phyloP scores from a whole-genome alignment of 2,797 vertebrate genomes.

The Euthynnus affinis region DNA sequence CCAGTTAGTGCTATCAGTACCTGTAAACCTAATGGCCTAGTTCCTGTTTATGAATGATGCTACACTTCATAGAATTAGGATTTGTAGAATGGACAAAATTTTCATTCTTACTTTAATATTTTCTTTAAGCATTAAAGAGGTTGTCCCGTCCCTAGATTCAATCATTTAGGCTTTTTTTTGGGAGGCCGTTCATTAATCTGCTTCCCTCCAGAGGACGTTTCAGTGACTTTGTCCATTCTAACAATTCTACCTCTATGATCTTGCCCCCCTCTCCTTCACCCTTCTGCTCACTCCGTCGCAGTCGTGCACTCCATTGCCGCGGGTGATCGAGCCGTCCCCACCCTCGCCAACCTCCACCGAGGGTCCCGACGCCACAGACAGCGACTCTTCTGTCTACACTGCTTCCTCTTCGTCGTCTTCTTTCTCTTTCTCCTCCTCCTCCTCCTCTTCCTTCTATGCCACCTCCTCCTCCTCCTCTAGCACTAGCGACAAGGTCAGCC shows the following conservation, averaged over 20 bases:
- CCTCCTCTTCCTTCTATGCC: slow-evolving; percentile 86
- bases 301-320: slow-evolving; percentile 69
- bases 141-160: neutral
- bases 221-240: slow-evolving; percentile 52
- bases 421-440: slow-evolving; percentile 83
- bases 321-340: slow-evolving; percentile 71
- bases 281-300: slow-evolving; percentile 60
- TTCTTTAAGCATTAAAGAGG: neutral
- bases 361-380: slow-evolving; percentile 84
- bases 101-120: neutral
- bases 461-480: slow-evolving; percentile 82
- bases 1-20: slow-evolving; percentile 23
- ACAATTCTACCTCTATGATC: slow-evolving; percentile 70
- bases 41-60: slow-evolving; percentile 14
- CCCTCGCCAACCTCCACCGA: slow-evolving; percentile 83
- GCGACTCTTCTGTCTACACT: slow-evolving; percentile 79
- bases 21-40: slow-evolving; percentile 16
- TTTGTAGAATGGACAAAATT: slow-evolving; percentile 52
- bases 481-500: slow-evolving; percentile 87
- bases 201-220: slow-evolving; percentile 9
- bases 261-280: slow-evolving; percentile 54
- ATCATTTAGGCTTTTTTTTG: neutral
- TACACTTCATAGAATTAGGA: slow-evolving; percentile 40
- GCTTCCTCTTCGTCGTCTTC: slow-evolving; percentile 82
- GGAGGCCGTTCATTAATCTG: neutral